These are phyloP conservation scores for Pseudoips prasinana DNA, from an alignment of 2,888 invertebrate species.

Conservation along the genomic window DNA sequence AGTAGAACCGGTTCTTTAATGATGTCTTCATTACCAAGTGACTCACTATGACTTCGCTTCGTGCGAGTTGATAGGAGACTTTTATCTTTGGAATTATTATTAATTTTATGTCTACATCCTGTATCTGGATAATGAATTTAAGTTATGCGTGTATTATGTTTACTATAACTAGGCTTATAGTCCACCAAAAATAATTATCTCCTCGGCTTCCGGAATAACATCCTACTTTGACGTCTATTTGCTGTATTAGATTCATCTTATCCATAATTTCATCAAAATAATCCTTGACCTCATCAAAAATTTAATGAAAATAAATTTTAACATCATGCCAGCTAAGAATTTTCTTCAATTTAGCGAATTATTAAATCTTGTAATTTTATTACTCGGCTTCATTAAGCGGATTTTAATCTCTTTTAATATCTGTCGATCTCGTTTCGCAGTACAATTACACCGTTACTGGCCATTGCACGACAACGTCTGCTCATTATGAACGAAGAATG, in stretches of 20 bases:
- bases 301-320: neutral
- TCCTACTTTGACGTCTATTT: no score
- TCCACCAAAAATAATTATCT: no score
- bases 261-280: no score
- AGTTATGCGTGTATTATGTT: slow-evolving; percentile 6
- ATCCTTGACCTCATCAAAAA: slow-evolving; percentile 11
- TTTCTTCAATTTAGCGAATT: slow-evolving; percentile 26
- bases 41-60: slow-evolving; percentile 57
- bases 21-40: slow-evolving; percentile 74
- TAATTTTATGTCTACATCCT: slow-evolving; percentile 24
- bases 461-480: slow-evolving; percentile 74
- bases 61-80: slow-evolving; percentile 36
- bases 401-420: slow-evolving; percentile 74
- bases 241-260: no score
- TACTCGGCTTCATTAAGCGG: slow-evolving; percentile 64
- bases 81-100: slow-evolving; percentile 38
- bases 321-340: no score
- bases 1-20: slow-evolving; percentile 67
- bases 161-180: no score
- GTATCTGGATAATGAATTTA: slow-evolving; percentile 16
- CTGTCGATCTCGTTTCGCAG: slow-evolving; percentile 71
- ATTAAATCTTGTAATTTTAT: slow-evolving; percentile 53
- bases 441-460: slow-evolving; percentile 78
- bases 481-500: slow-evolving; percentile 77
- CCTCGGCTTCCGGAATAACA: no score